phyloP scores from a whole-genome alignment of 2,797 vertebrate genomes.

The Scomberomorus guttatus region DNA sequence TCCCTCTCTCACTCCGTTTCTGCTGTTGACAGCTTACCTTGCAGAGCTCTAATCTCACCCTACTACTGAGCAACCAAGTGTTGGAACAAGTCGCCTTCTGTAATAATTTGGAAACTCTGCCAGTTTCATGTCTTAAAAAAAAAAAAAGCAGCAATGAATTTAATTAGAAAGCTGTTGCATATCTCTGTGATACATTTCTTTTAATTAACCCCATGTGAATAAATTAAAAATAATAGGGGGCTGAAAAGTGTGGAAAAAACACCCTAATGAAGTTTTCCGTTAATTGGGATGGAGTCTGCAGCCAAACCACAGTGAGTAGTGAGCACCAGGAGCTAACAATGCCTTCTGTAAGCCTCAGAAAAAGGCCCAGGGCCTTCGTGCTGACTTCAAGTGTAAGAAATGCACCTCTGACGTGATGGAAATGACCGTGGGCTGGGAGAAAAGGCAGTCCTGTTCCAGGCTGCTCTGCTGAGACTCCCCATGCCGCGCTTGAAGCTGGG shows the following conservation, averaged over 20 bases:
- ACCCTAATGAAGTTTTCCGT: conserved; percentile 87
- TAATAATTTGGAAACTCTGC: conserved; percentile 85
- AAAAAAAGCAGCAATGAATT: conserved; percentile 86
- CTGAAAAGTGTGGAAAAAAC: conserved; percentile 84
- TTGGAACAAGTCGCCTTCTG: conserved; percentile 85
- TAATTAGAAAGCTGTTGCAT: conserved; percentile 90
- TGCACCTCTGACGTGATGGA: conserved; percentile 87
- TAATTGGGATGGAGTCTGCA: conserved; percentile 87
- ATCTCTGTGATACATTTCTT: conserved; percentile 88
- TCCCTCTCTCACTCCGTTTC: conserved; percentile 50
- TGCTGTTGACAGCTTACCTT: conserved; percentile 80
- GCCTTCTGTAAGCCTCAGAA: conserved; percentile 82
- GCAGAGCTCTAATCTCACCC: conserved; percentile 78
- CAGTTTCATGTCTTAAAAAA: conserved; percentile 84
- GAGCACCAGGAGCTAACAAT: conserved; percentile 84
- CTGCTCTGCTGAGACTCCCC: conserved; percentile 85
- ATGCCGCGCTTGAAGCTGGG: conserved; percentile 82
- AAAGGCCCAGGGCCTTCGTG: conserved; percentile 78
- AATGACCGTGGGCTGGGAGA: conserved; percentile 82
- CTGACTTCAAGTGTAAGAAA: conserved; percentile 87
- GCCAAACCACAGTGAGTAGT: conserved; percentile 83
- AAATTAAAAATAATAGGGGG: conserved; percentile 90
- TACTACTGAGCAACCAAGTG: conserved; percentile 79
- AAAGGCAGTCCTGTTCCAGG: conserved; percentile 86
- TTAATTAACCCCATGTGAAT: conserved; percentile 92